These are phyloP conservation scores for Catostylus mosaicus DNA, from an alignment of 30 jellyfish, hydroid and myxozoan species.

Conservation along the genomic window DNA sequence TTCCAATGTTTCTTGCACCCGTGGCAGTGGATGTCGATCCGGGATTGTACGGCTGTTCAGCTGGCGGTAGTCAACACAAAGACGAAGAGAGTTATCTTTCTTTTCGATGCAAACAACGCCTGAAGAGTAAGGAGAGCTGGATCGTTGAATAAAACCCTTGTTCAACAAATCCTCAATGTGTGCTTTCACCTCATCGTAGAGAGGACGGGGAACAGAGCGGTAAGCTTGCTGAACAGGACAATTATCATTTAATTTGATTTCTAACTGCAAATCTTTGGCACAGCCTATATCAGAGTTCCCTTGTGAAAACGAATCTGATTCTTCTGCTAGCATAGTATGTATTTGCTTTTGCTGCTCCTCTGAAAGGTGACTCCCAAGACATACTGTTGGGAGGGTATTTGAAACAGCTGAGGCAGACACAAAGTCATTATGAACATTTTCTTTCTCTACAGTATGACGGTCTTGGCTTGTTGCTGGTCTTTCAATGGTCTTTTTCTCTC, in stretches of 20 bases:
- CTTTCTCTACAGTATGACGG: background rate
- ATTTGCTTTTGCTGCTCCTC: background rate
- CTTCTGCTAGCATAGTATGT: slow-evolving; percentile 2
- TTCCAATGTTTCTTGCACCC: slow-evolving; percentile 49
- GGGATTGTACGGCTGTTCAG: slow-evolving; percentile 39
- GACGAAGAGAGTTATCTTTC: slow-evolving; percentile 31
- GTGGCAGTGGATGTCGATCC: slow-evolving; percentile 68
- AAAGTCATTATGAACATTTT: background rate
- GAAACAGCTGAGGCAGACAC: no score
- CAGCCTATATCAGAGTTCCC: slow-evolving; percentile 34
- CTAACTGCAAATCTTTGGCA: slow-evolving; percentile 16
- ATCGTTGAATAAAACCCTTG: background rate
- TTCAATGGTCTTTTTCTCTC: background rate
- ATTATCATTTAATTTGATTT: slow-evolving; percentile 11
- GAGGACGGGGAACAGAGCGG: slow-evolving; percentile 16
- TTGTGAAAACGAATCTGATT: slow-evolving; percentile 9
- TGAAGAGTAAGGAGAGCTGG: slow-evolving; percentile 21
- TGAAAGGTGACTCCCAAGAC: slow-evolving; percentile 11
- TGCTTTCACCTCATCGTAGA: slow-evolving; percentile 28
- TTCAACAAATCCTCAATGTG: slow-evolving; percentile 32
- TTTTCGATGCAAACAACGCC: slow-evolving; percentile 39
- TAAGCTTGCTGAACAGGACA: slow-evolving; percentile 25
- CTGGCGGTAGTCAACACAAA: slow-evolving; percentile 36
- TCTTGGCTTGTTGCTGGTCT: background rate
- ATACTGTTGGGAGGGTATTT: no score